Conservation (phyloP, 2,113 vertebrate genomes). For the Embiotoca jacksoni region DNA sequence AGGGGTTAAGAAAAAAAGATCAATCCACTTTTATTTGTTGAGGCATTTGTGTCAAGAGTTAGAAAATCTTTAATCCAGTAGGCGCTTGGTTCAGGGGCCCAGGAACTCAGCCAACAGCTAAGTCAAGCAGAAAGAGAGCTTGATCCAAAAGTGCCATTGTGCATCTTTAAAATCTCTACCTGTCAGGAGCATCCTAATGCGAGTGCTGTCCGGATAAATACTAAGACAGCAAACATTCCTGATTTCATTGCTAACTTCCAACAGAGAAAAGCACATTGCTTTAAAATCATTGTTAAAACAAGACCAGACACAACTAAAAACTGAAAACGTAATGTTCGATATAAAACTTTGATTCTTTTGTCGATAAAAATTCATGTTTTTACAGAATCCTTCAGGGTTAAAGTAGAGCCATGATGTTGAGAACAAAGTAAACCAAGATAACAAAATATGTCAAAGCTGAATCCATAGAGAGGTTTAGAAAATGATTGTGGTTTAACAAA, state of each 20-base stretch:
- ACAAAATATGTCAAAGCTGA: neutral
- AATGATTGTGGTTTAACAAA: neutral
- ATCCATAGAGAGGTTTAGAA: neutral
- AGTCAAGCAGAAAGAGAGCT: slow-evolving; percentile 2
- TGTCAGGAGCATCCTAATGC: slow-evolving; percentile 24
- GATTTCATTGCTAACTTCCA: neutral
- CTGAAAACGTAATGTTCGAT: neutral
- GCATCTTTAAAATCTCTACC: slow-evolving; percentile 17
- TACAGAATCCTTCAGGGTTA: neutral
- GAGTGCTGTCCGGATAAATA: slow-evolving; percentile 12
- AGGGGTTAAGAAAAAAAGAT: too few relatives aligned
- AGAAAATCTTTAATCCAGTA: neutral
- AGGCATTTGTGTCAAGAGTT: neutral
- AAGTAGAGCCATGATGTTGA: neutral
- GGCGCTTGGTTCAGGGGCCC: neutral
- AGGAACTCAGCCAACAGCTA: neutral
- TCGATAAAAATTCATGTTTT: neutral
- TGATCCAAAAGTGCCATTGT: slow-evolving; percentile 12
- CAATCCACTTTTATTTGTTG: neutral
- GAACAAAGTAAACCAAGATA: neutral
- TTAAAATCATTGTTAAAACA: neutral
- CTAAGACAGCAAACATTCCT: neutral
- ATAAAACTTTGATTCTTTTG: slow-evolving; percentile 1
- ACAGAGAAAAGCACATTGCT: neutral
- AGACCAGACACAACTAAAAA: neutral